These are phyloP conservation scores for Dolichopus griseipennis DNA, from an alignment of 2,888 invertebrate species.

Conservation along the genomic window DNA sequence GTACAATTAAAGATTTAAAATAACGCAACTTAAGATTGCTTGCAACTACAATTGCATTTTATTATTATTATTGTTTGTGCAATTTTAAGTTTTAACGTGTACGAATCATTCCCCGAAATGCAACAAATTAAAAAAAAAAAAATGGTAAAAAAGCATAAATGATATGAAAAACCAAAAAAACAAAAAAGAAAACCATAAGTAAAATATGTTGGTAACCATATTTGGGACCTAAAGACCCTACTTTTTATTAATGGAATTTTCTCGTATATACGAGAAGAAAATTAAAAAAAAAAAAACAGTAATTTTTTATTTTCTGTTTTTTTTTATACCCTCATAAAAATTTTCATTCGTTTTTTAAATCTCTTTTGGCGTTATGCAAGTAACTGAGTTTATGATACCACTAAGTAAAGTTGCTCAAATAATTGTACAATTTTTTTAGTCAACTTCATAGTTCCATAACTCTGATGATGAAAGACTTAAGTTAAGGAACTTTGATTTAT, in stretches of 20 bases:
- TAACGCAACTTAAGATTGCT: background rate
- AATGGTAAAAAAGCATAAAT: background rate
- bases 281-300: background rate
- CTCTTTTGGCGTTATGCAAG: no score
- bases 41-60: background rate
- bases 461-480: no score
- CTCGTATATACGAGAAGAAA: background rate
- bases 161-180: no score
- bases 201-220: background rate
- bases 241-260: constrained; percentile 6
- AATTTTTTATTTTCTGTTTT: background rate
- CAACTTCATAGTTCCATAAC: no score
- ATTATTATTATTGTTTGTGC: background rate
- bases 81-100: background rate
- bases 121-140: background rate
- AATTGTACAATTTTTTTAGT: no score
- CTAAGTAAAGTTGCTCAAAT: no score
- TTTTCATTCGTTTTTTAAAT: background rate
- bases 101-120: background rate
- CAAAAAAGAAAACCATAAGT: background rate
- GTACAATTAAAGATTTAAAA: background rate
- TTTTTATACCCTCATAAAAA: background rate
- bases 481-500: no score
- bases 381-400: background rate
- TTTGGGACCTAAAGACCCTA: background rate